Conservation (phyloP, 1,140 invertebrate genomes). For the Zaprionus tsacasi region DNA sequence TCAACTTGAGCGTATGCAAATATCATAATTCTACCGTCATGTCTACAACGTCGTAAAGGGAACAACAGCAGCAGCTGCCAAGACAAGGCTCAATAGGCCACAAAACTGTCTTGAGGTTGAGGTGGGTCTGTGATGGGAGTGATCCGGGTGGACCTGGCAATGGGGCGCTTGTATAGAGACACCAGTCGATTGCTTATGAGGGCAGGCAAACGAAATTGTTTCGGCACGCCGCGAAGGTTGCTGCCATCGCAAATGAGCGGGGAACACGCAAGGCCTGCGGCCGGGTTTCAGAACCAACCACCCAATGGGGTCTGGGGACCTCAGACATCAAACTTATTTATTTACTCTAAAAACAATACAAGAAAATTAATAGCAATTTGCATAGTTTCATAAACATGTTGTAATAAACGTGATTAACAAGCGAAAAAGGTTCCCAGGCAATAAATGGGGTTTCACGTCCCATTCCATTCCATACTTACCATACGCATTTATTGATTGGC, state of each 20-base stretch:
- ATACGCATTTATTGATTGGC: conserved; percentile 58
- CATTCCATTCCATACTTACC: not conserved
- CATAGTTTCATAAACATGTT: conserved; percentile 78
- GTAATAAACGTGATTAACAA: conserved; percentile 67
- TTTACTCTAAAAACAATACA: conserved; percentile 83
- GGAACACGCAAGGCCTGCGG: conserved; percentile 64
- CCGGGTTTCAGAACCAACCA: not conserved
- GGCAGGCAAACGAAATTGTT: conserved; percentile 77
- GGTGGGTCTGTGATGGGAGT: not conserved
- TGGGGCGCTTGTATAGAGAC: conserved; percentile 37
- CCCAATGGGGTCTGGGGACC: conserved; percentile 19
- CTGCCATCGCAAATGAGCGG: conserved; percentile 63
- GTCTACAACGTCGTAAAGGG: conserved; percentile 54
- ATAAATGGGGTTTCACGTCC: conserved; percentile 25
- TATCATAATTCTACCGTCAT: conserved; percentile 73
- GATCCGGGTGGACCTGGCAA: not conserved
- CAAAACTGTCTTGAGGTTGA: conserved; percentile 46
- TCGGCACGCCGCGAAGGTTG: conserved; percentile 78
- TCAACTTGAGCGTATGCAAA: conserved; percentile 78
- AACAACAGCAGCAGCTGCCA: conserved; percentile 44
- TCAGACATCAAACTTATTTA: conserved; percentile 79
- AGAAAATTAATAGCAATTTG: conserved; percentile 82
- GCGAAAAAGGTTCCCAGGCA: conserved; percentile 20
- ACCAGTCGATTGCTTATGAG: conserved; percentile 58
- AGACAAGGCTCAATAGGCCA: conserved; percentile 47